Percentiles rank a stretch among this genome's conserved stretches.
These are phyloP conservation scores for Formica exsecta DNA, from an alignment of 1,140 invertebrate species.

Conservation along the genomic window DNA sequence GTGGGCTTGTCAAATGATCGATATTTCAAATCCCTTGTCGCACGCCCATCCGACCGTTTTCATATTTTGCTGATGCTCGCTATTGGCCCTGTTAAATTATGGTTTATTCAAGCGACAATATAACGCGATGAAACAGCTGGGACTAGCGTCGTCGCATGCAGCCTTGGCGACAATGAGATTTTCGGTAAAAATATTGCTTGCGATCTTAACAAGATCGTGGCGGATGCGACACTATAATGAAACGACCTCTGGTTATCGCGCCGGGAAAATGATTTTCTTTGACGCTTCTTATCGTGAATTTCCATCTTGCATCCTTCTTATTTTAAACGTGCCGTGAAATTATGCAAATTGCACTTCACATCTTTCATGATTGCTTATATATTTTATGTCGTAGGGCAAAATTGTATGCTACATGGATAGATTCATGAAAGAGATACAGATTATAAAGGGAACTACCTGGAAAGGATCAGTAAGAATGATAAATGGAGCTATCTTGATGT, in stretches of 20 bases:
- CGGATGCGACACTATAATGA: conserved; percentile 24
- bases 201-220: conserved; percentile 6
- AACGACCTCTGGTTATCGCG: conserved; percentile 27
- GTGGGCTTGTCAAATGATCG: not conserved
- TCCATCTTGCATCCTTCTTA: not conserved
- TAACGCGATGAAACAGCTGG: conserved; percentile 1
- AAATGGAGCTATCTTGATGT: too few species aligned
- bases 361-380: not conserved
- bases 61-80: conserved; percentile 15
- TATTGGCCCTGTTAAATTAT: not conserved
- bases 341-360: not conserved
- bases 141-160: not conserved
- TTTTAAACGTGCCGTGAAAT: conserved; percentile 21
- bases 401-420: too few species aligned
- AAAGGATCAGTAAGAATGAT: too few species aligned
- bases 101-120: conserved; percentile 9
- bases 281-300: not conserved
- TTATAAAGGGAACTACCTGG: too few species aligned
- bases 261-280: conserved; percentile 16
- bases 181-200: conserved; percentile 13
- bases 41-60: not conserved
- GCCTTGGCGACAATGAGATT: not conserved
- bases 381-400: not conserved
- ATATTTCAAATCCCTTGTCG: conserved; percentile 41
- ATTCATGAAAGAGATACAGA: too few species aligned